Base-by-base conservation (phyloP, 2,888 invertebrate species). In the Micoletzkya japonica region DNA sequence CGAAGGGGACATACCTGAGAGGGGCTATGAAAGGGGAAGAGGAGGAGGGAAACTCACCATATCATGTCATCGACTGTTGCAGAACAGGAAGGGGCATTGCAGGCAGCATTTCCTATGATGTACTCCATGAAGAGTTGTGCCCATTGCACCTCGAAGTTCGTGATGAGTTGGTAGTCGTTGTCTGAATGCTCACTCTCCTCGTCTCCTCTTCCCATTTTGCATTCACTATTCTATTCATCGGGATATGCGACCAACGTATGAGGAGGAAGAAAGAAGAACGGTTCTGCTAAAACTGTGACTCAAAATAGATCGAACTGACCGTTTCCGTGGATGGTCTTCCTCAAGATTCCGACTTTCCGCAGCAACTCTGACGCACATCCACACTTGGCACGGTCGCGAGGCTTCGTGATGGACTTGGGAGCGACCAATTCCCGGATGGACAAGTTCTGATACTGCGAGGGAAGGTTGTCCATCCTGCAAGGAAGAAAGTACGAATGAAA, bases 61-160 rank as follows among this genome's bases (percentile, higher is more conserved):
- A 85, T 80, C 86, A 85, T 84, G 72, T 85, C 85, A 70, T 86
- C 85, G 17, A 73, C 73, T 36, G 82, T 80, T 7, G 84, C 82
- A 60, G 70, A 74, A 74, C 82, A 82, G 4, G 79, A 72, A 26
- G 71, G 59, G 7, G 59, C 52, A 10, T 66, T 72, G 70, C 82
- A 82, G 56, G 60, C 37, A 24, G 70, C 70, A 3, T 44, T 36
- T 36, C 70, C 70, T 28, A 68, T 58, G 30, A 68, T 68, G 30
- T 68, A 82, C 57, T 82, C 83, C 75, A 81, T 77, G 73, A 84
- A 84, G 4, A 84, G 70, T 39, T 76, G 74, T 4, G 79, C 77
- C 81, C 81, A 81, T 70, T 78, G 71, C 14, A 78, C 67, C 56
- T 81, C 79, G 39, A 76, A 72, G 70, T 79, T 80, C 26, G 77